These are phyloP conservation scores for Cacoxenus indagator DNA, from an alignment of 2,888 invertebrate genomes.

Conservation along the genomic window DNA sequence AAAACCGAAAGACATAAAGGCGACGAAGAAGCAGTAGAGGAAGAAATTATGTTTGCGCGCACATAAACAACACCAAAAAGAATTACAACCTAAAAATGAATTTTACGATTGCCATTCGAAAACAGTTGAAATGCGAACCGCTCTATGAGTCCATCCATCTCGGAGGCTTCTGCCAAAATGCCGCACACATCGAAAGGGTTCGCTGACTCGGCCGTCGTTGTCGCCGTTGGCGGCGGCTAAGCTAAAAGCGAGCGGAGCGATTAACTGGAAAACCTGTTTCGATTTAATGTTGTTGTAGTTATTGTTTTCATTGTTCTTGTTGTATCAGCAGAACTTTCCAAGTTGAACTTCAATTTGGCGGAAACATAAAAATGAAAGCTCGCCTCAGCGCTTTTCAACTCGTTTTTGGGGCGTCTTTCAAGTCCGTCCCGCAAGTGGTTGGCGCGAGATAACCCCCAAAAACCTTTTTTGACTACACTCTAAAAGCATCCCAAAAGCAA, in stretches of 20 bases:
- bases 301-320: neutral
- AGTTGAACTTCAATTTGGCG: neutral
- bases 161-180: neutral
- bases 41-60: conserved; percentile 41
- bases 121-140: conserved; percentile 27
- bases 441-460: neutral
- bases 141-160: neutral
- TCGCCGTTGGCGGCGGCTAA: neutral
- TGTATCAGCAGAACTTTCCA: neutral
- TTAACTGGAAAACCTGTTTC: conserved; percentile 29
- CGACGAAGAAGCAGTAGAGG: too few relatives aligned
- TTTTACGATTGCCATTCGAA: conserved; percentile 54
- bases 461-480: neutral
- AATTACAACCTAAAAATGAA: conserved; percentile 50
- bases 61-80: conserved; percentile 40
- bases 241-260: conserved; percentile 10
- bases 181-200: neutral
- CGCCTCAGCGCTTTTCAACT: conserved; percentile 9
- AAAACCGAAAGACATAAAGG: too few relatives aligned
- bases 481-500: conserved; percentile 27
- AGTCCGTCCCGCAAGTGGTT: conserved; percentile 1
- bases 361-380: conserved; percentile 6
- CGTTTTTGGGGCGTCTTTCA: neutral
- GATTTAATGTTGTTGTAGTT: conserved; percentile 21
- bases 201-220: neutral